Conservation (phyloP, 2,113 vertebrate genomes). For the Sinocyclocheilus rhinocerous region DNA sequence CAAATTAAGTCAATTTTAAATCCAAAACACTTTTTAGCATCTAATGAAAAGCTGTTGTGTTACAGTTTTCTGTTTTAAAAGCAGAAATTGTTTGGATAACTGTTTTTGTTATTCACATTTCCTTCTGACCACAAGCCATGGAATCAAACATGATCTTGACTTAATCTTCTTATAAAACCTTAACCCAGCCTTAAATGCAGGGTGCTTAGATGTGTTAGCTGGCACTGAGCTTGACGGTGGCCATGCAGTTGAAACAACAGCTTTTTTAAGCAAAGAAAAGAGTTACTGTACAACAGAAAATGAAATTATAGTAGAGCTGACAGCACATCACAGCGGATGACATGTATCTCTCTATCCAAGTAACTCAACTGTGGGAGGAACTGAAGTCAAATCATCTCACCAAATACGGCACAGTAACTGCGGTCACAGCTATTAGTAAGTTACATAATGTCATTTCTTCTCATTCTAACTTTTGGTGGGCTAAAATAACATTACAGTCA, state of each 20-base stretch:
- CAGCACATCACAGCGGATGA: not conserved
- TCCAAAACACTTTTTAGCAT: not conserved
- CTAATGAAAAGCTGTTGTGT: not conserved
- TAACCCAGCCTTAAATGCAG: constrained; percentile 19
- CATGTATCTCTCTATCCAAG: constrained; percentile 42
- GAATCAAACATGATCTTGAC: constrained; percentile 20
- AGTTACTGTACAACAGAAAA: not conserved
- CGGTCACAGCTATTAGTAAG: constrained; percentile 61
- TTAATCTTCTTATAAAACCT: constrained; percentile 59
- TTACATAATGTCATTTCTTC: constrained; percentile 13
- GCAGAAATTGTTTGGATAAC: not conserved
- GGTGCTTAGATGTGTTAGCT: constrained; percentile 32
- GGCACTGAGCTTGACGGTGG: constrained; percentile 6
- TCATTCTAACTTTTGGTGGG: not conserved
- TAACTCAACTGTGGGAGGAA: constrained; percentile 56
- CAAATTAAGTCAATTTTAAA: not conserved
- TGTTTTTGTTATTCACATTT: constrained; percentile 8
- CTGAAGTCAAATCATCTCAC: constrained; percentile 43
- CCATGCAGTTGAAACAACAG: not conserved
- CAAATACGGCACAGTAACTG: constrained; percentile 56
- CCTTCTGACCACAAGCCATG: constrained; percentile 7
- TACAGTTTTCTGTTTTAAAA: not conserved
- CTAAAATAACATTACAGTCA: not conserved
- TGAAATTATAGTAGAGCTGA: constrained; percentile 1
- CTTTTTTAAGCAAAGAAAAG: not conserved